Conservation (phyloP, 2,888 invertebrate species). For the Chloromyia formosa region DNA sequence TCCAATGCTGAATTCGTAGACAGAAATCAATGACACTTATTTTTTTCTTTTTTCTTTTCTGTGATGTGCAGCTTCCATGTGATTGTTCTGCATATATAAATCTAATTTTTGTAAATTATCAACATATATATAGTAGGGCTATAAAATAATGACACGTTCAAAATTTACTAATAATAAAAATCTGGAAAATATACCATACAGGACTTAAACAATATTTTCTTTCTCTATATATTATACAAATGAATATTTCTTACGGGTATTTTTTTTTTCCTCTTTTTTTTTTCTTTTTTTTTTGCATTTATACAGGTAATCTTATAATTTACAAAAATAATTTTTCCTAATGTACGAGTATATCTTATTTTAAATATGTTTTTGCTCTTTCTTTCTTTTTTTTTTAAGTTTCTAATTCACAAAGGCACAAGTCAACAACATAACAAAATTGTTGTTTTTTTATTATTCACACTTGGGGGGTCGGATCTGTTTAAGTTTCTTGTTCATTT, state of each 20-base stretch:
- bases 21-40: too few relatives aligned
- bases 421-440: conserved; percentile 63
- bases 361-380: conserved; percentile 4
- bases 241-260: conserved; percentile 23
- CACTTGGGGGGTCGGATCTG: too few relatives aligned
- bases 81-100: conserved; percentile 2
- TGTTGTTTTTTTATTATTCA: conserved; percentile 2
- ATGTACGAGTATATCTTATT: background rate
- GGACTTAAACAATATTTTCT: background rate
- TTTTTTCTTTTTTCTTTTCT: background rate
- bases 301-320: background rate
- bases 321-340: conserved; percentile 1
- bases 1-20: background rate
- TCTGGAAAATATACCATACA: too few relatives aligned
- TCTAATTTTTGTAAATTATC: background rate
- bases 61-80: conserved; percentile 12
- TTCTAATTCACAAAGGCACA: conserved; percentile 61
- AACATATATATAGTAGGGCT: background rate
- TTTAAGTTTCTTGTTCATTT: background rate
- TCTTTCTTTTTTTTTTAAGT: background rate
- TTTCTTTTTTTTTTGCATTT: background rate
- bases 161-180: background rate
- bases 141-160: background rate
- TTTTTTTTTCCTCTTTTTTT: background rate
- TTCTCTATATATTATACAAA: conserved; percentile 35